These are phyloP conservation scores for Brachyopa scutellaris DNA, from an alignment of 2,888 invertebrate genomes.

Conservation along the genomic window DNA sequence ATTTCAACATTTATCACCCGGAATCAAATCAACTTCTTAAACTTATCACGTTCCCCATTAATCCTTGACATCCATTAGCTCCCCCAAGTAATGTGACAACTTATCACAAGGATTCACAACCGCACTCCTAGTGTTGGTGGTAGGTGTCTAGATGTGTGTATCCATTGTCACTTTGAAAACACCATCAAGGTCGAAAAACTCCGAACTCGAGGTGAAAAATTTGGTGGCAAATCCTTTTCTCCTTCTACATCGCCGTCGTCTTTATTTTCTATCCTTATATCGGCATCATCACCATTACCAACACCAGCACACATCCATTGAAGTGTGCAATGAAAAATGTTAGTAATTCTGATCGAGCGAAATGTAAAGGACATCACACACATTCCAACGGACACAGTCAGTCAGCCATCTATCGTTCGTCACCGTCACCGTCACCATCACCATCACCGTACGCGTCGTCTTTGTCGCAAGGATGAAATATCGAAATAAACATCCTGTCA, in stretches of 20 bases:
- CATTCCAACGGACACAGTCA: slow-evolving; percentile 41
- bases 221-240: slow-evolving; percentile 32
- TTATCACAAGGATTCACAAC: slow-evolving; percentile 60
- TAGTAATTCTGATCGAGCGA: slow-evolving; percentile 60
- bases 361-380: slow-evolving; percentile 48
- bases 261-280: too few relatives aligned
- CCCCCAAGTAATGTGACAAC: slow-evolving; percentile 64
- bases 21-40: slow-evolving; percentile 67
- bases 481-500: slow-evolving; percentile 60
- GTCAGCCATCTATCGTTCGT: slow-evolving; percentile 21
- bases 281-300: background rate
- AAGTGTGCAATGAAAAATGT: slow-evolving; percentile 68
- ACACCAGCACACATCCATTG: slow-evolving; percentile 43
- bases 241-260: slow-evolving; percentile 17
- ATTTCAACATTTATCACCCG: slow-evolving; percentile 53
- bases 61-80: slow-evolving; percentile 69
- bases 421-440: background rate
- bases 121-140: background rate
- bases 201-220: slow-evolving; percentile 68
- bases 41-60: slow-evolving; percentile 70
- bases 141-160: background rate
- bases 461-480: slow-evolving; percentile 58
- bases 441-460: background rate
- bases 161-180: slow-evolving; percentile 50
- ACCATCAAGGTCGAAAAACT: slow-evolving; percentile 55